A percentile compares a stretch with the other conserved stretches of the same genome.
phyloP scores from a whole-genome alignment of 2,888 invertebrate species.

The Scaptomyza parva region DNA sequence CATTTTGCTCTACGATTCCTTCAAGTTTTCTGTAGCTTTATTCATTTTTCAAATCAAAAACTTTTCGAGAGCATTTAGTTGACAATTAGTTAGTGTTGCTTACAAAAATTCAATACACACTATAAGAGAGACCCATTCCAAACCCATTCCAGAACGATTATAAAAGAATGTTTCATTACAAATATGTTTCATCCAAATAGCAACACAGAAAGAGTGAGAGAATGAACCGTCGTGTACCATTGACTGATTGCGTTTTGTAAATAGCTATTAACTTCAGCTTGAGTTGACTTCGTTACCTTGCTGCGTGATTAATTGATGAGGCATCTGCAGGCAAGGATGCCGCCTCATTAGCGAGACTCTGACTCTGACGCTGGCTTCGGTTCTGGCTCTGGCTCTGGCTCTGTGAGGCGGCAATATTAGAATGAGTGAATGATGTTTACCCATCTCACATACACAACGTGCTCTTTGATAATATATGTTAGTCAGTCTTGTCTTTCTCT shows the following conservation, averaged over 20 bases:
- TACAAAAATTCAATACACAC: too few relatives aligned
- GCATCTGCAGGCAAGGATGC: conserved; percentile 36
- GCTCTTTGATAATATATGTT: conserved; percentile 7
- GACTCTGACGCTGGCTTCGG: too few relatives aligned
- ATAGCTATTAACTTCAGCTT: conserved; percentile 29
- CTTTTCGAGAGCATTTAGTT: too few relatives aligned
- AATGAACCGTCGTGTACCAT: conserved; percentile 9
- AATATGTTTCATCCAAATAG: too few relatives aligned
- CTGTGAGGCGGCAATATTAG: conserved; percentile 1
- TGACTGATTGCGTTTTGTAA: conserved; percentile 40
- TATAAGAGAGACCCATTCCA: too few relatives aligned
- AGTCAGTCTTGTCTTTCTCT: neutral
- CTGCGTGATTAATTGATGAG: conserved; percentile 55
- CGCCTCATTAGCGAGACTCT: conserved; percentile 54
- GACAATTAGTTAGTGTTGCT: too few relatives aligned
- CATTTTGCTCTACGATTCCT: conserved; percentile 2
- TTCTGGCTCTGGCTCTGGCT: conserved; percentile 4
- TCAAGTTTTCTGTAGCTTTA: neutral
- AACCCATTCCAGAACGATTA: neutral
- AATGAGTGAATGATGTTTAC: conserved; percentile 27
- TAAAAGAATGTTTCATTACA: too few relatives aligned
- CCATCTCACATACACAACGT: conserved; percentile 18
- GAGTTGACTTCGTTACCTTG: conserved; percentile 36
- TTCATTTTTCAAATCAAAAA: too few relatives aligned
- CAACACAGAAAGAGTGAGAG: neutral